Evolutionary conservation across 2,888 invertebrate species (phyloP).

Genomic region (Mythimna vitellina): DNA sequence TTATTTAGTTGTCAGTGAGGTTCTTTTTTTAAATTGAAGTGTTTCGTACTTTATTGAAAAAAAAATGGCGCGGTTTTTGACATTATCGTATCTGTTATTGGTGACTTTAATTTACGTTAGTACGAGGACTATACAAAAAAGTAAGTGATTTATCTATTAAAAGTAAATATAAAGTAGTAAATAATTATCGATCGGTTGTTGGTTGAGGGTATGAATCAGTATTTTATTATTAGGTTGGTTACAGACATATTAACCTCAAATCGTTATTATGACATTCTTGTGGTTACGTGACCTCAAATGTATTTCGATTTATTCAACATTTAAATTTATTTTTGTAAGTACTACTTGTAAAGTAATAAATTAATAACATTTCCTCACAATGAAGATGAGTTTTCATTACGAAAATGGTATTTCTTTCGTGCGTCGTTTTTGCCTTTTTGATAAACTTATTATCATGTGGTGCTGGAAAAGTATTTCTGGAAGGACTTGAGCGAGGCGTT

Average conservation of each 20-base stretch:
- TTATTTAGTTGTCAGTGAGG: conserved; percentile 35
- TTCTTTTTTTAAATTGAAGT: conserved; percentile 31
- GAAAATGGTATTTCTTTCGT: background rate
- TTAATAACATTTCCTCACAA: background rate
- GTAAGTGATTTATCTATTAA: conserved; percentile 45
- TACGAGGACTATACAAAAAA: conserved; percentile 55
- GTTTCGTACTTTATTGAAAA: conserved; percentile 4
- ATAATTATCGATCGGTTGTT: conserved; percentile 2
- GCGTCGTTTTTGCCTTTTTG: no score
- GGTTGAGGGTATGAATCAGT: conserved; percentile 11
- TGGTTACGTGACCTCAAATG: background rate
- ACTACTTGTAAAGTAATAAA: background rate
- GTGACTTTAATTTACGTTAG: conserved; percentile 57
- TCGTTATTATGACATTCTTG: conserved; percentile 13
- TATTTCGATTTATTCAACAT: conserved; percentile 1
- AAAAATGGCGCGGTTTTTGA: conserved; percentile 57
- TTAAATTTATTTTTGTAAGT: background rate
- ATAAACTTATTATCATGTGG: no score
- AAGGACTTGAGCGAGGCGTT: no score
- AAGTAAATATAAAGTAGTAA: conserved; percentile 13
- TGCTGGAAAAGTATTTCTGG: no score
- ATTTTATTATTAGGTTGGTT: conserved; percentile 10
- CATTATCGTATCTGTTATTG: conserved; percentile 46
- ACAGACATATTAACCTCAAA: conserved; percentile 20
- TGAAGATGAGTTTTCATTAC: background rate